Conservation (phyloP, 2,797 vertebrate species). For the Fratercula arctica region DNA sequence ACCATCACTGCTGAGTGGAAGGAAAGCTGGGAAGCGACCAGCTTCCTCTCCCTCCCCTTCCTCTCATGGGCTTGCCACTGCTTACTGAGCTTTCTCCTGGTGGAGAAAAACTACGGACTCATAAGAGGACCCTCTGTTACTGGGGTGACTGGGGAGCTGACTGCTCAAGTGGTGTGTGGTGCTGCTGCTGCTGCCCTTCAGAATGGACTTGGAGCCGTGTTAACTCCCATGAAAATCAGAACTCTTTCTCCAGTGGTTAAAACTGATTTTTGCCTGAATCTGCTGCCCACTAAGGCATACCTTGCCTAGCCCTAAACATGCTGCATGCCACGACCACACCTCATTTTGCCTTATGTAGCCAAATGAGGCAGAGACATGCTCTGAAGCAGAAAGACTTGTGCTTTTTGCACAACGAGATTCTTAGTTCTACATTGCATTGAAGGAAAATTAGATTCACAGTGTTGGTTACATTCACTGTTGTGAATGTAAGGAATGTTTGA, state of each 20-base stretch:
- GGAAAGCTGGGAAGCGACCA: not conserved
- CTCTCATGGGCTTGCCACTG: not conserved
- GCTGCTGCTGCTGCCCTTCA: not conserved
- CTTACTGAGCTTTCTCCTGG: not conserved
- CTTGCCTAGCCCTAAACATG: not conserved
- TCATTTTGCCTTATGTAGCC: not conserved
- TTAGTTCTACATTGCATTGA: not conserved
- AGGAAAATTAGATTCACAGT: not conserved
- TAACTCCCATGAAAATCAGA: not conserved
- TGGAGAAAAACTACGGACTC: not conserved
- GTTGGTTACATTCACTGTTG: not conserved
- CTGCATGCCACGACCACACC: not conserved
- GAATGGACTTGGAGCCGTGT: not conserved
- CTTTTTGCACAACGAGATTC: not conserved
- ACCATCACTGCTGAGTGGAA: not conserved
- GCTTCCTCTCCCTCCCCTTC: not conserved
- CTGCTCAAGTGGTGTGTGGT: not conserved
- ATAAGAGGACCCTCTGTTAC: not conserved
- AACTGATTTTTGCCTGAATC: not conserved
- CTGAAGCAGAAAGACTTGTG: not conserved
- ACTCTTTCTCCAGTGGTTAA: not conserved
- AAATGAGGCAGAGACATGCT: not conserved
- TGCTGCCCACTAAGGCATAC: not conserved
- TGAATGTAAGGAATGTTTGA: constrained; percentile 23
- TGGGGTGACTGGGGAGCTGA: not conserved